Base-by-base conservation (phyloP, 2,888 invertebrate genomes). In the Adelphocoris suturalis region DNA sequence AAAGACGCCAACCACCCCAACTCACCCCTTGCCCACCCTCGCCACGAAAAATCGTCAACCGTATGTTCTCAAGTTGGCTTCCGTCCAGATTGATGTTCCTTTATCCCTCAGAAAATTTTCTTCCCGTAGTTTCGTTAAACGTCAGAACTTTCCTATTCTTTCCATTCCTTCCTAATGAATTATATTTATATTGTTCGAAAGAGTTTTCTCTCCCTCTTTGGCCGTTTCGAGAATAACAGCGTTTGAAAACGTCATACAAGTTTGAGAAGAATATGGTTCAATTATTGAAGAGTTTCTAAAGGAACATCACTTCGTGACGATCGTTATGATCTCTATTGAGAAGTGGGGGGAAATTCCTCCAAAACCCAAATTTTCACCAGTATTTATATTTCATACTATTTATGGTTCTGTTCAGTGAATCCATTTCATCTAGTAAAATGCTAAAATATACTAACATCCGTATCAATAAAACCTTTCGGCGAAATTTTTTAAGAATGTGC, bases 61-160 rank as follows among this genome's bases (percentile, higher is more conserved):
- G 78, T 86, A 80, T 68, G 86, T 86, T 75, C 78, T 86, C 57
- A 75, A 37, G 57, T 57, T 76, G 76, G 86, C 55, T 85, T 80
- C 81, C 81, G 78, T 78, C 89, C 89, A 89, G 89, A 89, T 61
- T 89, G 89, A 89, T 57, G 78, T 48, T 76, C 12, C 52, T 76
- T 55, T 23, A 19, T 85, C 76, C 80, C 37, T 13, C 78, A 11
- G 28, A n/a, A 75, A 12, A n/a, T 57, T 85, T 57, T 37, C 46
- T 37, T 52, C 23, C 88, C 75, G 57, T 78, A 80, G 88, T 90
- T 90, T 87, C 87, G 87, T 78, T 87, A 87, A 84, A 90, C 57
- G 90, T 90, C 90, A 90, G 75, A 90, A 89, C 82, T 75, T 90
- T 90, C 75, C 87, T 37, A 81, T 88, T 89, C 52, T 52, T 48